phyloP scores from a whole-genome alignment of 2,113 vertebrate genomes.

The Mesocricetus auratus region DNA sequence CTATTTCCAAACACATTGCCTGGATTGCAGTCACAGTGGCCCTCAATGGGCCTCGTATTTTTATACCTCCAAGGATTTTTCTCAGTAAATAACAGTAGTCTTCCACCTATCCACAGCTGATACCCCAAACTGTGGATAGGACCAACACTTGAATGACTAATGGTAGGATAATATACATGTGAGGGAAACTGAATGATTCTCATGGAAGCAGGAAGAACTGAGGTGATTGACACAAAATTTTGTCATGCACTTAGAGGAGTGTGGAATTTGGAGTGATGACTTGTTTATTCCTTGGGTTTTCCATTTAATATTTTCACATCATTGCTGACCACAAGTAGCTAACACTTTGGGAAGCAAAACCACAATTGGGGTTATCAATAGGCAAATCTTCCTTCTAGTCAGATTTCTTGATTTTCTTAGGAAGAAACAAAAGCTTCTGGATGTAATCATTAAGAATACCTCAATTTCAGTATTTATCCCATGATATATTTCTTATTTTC shows the following conservation, averaged over 20 bases:
- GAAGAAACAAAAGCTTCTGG: not conserved
- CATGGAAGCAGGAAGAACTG: not conserved
- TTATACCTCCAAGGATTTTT: not conserved
- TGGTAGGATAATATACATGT: not conserved
- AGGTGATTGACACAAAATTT: not conserved
- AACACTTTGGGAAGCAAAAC: not conserved
- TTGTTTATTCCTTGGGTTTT: not conserved
- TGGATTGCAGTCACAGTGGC: not conserved
- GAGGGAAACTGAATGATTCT: not conserved
- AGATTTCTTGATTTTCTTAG: not conserved
- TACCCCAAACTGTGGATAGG: not conserved
- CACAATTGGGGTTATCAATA: not conserved
- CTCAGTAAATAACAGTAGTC: not conserved
- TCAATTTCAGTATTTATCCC: not conserved
- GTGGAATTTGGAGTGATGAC: not conserved
- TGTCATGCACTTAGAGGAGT: not conserved
- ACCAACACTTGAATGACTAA: not conserved
- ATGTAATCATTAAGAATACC: not conserved
- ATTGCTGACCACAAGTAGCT: not conserved
- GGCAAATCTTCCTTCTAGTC: not conserved
- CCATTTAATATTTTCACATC: not conserved
- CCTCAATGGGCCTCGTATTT: not conserved
- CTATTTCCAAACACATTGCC: not conserved
- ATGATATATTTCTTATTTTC: not conserved
- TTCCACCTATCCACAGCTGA: not conserved